Evolutionary conservation across 2,888 invertebrate genomes (phyloP), one percentile per base, ranked within the genome.

Genomic region (Drosophila borealis): DNA sequence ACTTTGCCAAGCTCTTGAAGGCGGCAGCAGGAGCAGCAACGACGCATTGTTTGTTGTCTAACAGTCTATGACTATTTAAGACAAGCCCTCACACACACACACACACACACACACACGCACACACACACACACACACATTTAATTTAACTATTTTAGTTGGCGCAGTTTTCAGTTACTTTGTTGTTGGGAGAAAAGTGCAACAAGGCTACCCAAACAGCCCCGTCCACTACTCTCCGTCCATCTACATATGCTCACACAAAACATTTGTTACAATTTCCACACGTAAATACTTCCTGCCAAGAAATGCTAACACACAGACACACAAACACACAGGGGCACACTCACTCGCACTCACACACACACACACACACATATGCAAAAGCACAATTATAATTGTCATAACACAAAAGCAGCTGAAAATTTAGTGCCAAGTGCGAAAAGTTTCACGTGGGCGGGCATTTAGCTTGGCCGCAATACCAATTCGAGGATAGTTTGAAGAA

Each of bases 381-480:
- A 76, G 74, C 70, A 84, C 85, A 86, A 87, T 89, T 87, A 89
- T 87, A 86, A 89, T 86, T 85, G 81, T 88, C 86, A 89, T 87
- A 89, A 88, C 76, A 89, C 78, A 89, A 89, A 89, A 77, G 85
- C 85, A 85, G 73, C 89, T 77, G 75, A 79, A 89, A 89, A 87
- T 89, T 84, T 89, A 89, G 76, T 86, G 81, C 73, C 81, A 83
- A 87, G 84, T 87, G 81, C 57, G 70, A 83, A 87, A 85, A 80
- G 78, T 80, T 88, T 71, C 62, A 64, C 87, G 69, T 70, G 74
- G 73, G 57, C 72, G 69, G 61, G 61, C 49, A 78, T 53, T 64
- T 48, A 57, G 46, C 44, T 64, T 49, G 60, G 44, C 64, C 65
- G 60, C 64, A 63, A 49, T 37, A 36, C 48, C 55, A 45, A 53